Evolutionary conservation across 2,797 vertebrate species (phyloP).

Genomic region (Hipposideros larvatus): DNA sequence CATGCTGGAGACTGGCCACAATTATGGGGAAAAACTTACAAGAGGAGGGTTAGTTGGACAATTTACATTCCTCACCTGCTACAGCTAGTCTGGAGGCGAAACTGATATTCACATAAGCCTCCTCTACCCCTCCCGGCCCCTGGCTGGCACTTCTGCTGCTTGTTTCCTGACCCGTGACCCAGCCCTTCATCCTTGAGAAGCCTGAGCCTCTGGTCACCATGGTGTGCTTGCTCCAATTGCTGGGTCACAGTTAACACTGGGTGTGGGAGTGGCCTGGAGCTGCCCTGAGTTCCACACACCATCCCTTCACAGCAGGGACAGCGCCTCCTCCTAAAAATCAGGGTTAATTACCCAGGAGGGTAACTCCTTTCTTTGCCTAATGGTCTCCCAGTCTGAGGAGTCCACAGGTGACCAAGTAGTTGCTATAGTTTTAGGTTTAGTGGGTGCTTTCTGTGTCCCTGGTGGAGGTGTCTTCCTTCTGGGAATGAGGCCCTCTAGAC

Average conservation of each 20-base stretch:
- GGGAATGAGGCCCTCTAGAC: background rate
- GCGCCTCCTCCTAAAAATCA: background rate
- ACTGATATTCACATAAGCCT: fast-evolving
- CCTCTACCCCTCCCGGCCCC: background rate
- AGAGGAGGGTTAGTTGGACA: background rate
- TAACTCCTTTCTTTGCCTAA: background rate
- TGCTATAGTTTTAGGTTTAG: background rate
- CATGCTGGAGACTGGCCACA: background rate
- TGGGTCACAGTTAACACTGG: background rate
- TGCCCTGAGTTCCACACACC: background rate
- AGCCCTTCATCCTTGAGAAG: background rate
- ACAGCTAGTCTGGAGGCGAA: background rate
- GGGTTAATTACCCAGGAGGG: background rate
- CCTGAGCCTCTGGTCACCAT: background rate
- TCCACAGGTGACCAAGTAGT: background rate
- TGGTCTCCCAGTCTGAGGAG: background rate
- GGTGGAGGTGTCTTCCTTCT: background rate
- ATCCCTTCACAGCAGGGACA: background rate
- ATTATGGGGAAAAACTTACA: background rate
- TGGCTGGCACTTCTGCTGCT: background rate
- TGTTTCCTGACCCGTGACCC: background rate
- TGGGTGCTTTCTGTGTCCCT: background rate
- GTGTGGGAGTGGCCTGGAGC: background rate
- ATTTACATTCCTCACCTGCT: background rate
- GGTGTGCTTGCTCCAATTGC: background rate